A percentile compares a stretch with the other conserved stretches of the same genome.
phyloP scores from a whole-genome alignment of 2,113 vertebrate species.

The Noctilio leporinus region DNA sequence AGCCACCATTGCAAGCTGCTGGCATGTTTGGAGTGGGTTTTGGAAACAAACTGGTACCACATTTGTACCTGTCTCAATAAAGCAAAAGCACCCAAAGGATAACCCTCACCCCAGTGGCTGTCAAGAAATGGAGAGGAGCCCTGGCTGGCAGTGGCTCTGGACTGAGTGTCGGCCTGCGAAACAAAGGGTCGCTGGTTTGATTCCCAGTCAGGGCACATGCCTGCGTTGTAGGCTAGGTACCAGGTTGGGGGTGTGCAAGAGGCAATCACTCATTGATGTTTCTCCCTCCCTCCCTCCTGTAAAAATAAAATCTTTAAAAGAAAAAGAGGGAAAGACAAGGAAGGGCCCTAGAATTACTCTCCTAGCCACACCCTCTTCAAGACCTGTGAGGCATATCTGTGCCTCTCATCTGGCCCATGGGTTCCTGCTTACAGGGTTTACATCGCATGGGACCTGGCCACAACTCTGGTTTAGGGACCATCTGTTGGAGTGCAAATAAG shows the following conservation, averaged over 20 bases:
- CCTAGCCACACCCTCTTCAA: not conserved
- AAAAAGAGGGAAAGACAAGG: not conserved
- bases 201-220: too few relatives aligned
- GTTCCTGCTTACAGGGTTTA: not conserved
- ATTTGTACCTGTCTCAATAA: slow-evolving; percentile 12
- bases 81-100: not conserved
- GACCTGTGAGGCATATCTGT: not conserved
- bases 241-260: too few relatives aligned
- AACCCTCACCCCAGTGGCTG: not conserved
- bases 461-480: not conserved
- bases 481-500: not conserved
- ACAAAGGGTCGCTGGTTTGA: too few relatives aligned
- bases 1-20: not conserved
- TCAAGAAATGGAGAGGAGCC: not conserved
- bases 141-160: too few relatives aligned
- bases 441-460: not conserved
- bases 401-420: not conserved
- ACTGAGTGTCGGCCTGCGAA: too few relatives aligned
- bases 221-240: too few relatives aligned
- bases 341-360: not conserved
- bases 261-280: too few relatives aligned
- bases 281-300: too few relatives aligned
- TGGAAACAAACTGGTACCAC: not conserved
- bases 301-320: too few relatives aligned
- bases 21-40: not conserved